A percentile compares a stretch with the other conserved stretches of the same genome.
These are phyloP conservation scores for Gymnarchus niloticus DNA, from an alignment of 2,113 vertebrate genomes.

Conservation along the genomic window DNA sequence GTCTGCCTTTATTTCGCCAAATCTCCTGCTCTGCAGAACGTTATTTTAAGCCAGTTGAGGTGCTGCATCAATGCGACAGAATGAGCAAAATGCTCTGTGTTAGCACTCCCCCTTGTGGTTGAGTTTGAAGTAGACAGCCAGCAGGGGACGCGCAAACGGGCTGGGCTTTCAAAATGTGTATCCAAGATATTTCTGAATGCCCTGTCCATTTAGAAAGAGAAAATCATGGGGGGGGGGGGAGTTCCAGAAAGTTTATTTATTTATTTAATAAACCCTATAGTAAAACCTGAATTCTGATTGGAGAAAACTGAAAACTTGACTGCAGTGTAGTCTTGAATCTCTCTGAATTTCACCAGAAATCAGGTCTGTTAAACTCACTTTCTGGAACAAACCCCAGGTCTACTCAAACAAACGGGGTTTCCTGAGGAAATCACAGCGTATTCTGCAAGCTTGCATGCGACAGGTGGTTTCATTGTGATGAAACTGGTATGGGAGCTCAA, in stretches of 20 bases:
- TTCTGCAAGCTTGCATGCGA: not conserved
- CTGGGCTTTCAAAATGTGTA: not conserved
- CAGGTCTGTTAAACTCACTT: too few relatives aligned
- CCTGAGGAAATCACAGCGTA: too few relatives aligned
- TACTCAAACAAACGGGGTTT: not conserved
- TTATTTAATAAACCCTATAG: too few relatives aligned
- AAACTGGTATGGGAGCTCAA: not conserved
- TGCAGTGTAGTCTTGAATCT: too few relatives aligned
- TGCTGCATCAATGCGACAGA: slow-evolving; percentile 63
- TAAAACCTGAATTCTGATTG: too few relatives aligned
- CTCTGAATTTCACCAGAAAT: too few relatives aligned
- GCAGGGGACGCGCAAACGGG: not conserved
- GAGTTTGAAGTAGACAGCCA: not conserved
- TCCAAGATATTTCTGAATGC: not conserved
- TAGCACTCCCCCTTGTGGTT: slow-evolving; percentile 48
- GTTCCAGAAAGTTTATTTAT: too few relatives aligned
- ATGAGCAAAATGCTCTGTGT: slow-evolving; percentile 24
- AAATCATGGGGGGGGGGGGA: too few relatives aligned
- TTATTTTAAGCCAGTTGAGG: slow-evolving; percentile 36
- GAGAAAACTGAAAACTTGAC: too few relatives aligned
- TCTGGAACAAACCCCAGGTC: not conserved
- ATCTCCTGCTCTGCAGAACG: slow-evolving; percentile 40
- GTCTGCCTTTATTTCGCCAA: slow-evolving; percentile 44
- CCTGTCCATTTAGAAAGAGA: not conserved
- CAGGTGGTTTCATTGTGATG: too few relatives aligned